phyloP scores from a whole-genome alignment of 2,113 vertebrate genomes.

The Apeltes quadracus region DNA sequence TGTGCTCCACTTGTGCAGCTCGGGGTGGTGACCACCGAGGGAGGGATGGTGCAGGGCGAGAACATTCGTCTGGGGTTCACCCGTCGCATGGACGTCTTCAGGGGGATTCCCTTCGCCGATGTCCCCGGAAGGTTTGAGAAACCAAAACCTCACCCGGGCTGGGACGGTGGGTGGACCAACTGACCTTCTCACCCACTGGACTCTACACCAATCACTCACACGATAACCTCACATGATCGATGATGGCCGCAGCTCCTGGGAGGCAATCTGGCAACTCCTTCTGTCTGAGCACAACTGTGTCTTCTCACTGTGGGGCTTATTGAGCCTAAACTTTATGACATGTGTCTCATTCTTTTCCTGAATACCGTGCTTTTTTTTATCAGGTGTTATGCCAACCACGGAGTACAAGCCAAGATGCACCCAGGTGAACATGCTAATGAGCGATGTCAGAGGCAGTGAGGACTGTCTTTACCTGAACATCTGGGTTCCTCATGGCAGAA shows the following conservation, averaged over 20 bases:
- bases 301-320: background rate
- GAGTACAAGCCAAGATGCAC: conserved; percentile 81
- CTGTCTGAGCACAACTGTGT: background rate
- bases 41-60: conserved; percentile 88
- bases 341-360: background rate
- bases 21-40: conserved; percentile 88
- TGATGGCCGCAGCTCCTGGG: background rate
- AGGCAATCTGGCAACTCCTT: too few species aligned
- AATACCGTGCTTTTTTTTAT: background rate
- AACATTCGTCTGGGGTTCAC: conserved; percentile 79
- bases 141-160: conserved; percentile 87
- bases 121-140: conserved; percentile 85
- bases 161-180: conserved; percentile 84
- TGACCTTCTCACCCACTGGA: background rate
- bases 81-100: conserved; percentile 87
- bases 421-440: conserved; percentile 82
- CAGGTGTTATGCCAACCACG: conserved; percentile 84
- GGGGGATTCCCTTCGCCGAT: conserved; percentile 91
- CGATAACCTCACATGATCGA: background rate
- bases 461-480: conserved; percentile 97
- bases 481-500: conserved; percentile 88
- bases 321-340: background rate
- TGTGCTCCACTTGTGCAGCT: conserved; percentile 76
- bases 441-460: conserved; percentile 75
- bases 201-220: background rate